Evolutionary conservation across 2,888 invertebrate genomes (phyloP).

Genomic region (Chromoteleia sp.): DNA sequence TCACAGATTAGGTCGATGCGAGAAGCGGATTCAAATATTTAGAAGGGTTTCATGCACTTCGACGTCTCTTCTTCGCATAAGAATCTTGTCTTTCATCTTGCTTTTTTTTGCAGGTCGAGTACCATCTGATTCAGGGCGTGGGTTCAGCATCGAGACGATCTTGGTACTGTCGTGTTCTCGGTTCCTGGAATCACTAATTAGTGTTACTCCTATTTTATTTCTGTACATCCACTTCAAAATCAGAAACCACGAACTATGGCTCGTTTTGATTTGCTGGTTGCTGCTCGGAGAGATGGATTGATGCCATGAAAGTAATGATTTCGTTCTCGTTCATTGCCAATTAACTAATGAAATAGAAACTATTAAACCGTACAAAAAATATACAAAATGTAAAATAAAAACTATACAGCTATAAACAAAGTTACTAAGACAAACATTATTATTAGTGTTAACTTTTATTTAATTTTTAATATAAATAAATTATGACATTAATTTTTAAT

Average conservation of each 20-base stretch:
- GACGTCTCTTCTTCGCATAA: slow-evolving; percentile 45
- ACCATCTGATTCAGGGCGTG: slow-evolving; percentile 55
- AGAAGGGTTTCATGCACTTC: slow-evolving; percentile 54
- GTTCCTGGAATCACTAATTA: slow-evolving; percentile 84
- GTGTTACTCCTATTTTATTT: slow-evolving; percentile 83
- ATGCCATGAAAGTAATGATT: slow-evolving; percentile 79
- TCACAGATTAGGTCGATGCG: slow-evolving; percentile 48
- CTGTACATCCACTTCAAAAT: slow-evolving; percentile 78
- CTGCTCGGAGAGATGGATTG: slow-evolving; percentile 76
- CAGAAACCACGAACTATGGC: slow-evolving; percentile 72
- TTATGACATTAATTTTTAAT: too few species aligned
- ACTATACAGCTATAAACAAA: too few species aligned
- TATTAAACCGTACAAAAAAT: too few species aligned
- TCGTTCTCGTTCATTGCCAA: slow-evolving; percentile 55
- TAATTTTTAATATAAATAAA: too few species aligned
- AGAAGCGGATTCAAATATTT: slow-evolving; percentile 50
- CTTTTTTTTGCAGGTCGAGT: slow-evolving; percentile 28
- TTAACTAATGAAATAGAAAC: neutral
- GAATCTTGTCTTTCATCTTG: slow-evolving; percentile 48
- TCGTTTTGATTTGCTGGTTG: slow-evolving; percentile 51
- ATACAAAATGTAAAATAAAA: neutral
- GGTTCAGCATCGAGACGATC: slow-evolving; percentile 71
- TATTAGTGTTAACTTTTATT: too few species aligned
- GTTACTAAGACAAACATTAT: too few species aligned
- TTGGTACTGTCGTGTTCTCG: slow-evolving; percentile 81